Conservation (phyloP, 2,113 vertebrate genomes). For the Rhinolophus ferrumequinum region DNA sequence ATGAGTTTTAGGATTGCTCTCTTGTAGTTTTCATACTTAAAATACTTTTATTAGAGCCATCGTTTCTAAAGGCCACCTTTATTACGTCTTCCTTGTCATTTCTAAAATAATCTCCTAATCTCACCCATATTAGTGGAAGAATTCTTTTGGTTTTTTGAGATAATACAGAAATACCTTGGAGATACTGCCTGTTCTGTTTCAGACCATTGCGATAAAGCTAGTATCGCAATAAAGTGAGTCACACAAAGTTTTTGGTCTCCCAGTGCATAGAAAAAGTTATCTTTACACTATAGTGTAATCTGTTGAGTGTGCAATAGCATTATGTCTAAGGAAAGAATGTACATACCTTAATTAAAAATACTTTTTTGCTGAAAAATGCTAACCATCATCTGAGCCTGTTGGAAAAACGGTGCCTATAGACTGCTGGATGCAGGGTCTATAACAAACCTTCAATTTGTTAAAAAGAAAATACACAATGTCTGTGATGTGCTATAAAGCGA, state of each 20-base stretch:
- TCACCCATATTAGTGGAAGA: not conserved
- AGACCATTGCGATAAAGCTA: not conserved
- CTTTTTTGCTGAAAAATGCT: not conserved
- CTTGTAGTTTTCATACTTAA: not conserved
- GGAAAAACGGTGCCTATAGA: not conserved
- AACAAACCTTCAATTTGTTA: not conserved
- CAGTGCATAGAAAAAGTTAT: not conserved
- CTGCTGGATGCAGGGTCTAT: not conserved
- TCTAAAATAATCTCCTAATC: constrained; percentile 15
- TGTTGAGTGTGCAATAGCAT: not conserved
- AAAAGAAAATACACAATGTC: not conserved
- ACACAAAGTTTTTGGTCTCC: not conserved
- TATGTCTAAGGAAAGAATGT: not conserved
- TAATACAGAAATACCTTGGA: not conserved
- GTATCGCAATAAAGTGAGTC: not conserved
- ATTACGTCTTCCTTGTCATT: not conserved
- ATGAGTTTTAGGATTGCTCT: not conserved
- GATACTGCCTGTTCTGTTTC: not conserved
- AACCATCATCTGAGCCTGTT: not conserved
- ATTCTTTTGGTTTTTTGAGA: constrained; percentile 25
- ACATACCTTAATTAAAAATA: not conserved
- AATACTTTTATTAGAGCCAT: not conserved
- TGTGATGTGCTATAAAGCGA: not conserved
- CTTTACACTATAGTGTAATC: not conserved
- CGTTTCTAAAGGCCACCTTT: not conserved